These are phyloP conservation scores for Pocota personata DNA, from an alignment of 2,888 invertebrate species.

Conservation along the genomic window DNA sequence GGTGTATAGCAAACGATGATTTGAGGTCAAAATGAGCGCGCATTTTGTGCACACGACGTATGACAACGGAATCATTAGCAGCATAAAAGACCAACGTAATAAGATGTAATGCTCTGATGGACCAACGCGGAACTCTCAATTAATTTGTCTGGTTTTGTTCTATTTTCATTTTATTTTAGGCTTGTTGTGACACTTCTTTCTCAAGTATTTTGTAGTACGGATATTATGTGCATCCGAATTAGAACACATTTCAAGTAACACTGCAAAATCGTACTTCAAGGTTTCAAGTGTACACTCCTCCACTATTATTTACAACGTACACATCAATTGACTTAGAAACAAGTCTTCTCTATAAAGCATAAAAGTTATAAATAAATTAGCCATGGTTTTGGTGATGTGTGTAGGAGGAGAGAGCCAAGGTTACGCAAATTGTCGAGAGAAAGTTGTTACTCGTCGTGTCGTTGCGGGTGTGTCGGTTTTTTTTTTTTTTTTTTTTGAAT, in stretches of 20 bases:
- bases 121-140: conserved; percentile 54
- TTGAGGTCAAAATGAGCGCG: conserved; percentile 62
- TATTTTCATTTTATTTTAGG: conserved; percentile 21
- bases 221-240: conserved; percentile 6
- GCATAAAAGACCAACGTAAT: conserved; percentile 38
- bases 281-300: conserved; percentile 1
- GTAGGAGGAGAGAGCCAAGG: conserved; percentile 56
- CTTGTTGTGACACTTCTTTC: neutral
- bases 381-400: conserved; percentile 13
- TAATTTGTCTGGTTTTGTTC: conserved; percentile 19
- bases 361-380: conserved; percentile 52
- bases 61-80: conserved; percentile 15
- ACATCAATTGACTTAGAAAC: conserved; percentile 30
- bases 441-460: conserved; percentile 38
- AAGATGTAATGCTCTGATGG: conserved; percentile 31
- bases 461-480: conserved; percentile 52
- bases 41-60: conserved; percentile 14
- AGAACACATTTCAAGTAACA: neutral
- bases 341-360: neutral
- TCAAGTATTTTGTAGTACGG: neutral
- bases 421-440: conserved; percentile 61
- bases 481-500: neutral
- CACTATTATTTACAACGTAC: neutral
- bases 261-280: conserved; percentile 18
- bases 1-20: conserved; percentile 11